Percentiles rank a stretch among this genome's conserved stretches.
Evolutionary conservation across 2,113 vertebrate genomes (phyloP).

Genomic region (Corythornis madagascariensis): DNA sequence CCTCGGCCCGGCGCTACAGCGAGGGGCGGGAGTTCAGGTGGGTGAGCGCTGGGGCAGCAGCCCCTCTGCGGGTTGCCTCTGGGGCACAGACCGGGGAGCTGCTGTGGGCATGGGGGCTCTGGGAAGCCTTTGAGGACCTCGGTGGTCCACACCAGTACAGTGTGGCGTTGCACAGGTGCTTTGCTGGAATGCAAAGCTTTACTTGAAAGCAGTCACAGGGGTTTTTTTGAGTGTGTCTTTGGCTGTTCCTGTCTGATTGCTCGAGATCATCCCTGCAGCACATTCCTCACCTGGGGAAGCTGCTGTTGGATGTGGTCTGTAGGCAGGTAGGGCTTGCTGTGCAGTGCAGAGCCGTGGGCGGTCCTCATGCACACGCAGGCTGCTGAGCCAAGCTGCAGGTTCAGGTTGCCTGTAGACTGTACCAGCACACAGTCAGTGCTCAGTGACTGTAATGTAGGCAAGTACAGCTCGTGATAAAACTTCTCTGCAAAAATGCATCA

Average conservation of each 20-base stretch:
- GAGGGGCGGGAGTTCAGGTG: constrained; percentile 93
- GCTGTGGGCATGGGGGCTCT: rapidly evolving
- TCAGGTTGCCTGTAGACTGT: background rate
- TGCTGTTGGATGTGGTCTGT: background rate
- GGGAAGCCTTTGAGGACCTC: background rate
- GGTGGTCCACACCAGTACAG: rapidly evolving
- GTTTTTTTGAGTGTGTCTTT: background rate
- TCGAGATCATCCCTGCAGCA: background rate
- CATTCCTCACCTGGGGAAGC: background rate
- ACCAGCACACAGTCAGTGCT: background rate
- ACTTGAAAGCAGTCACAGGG: rapidly evolving
- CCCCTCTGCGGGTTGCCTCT: background rate
- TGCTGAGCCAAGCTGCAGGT: background rate
- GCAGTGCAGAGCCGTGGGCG: background rate
- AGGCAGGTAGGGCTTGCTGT: background rate
- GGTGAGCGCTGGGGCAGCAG: background rate
- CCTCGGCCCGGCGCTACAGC: constrained; percentile 80
- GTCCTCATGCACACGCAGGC: rapidly evolving
- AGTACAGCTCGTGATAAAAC: background rate
- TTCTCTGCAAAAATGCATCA: background rate
- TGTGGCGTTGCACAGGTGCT: rapidly evolving
- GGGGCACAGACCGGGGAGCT: rapidly evolving
- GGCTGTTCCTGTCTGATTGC: background rate
- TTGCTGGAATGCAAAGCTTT: background rate
- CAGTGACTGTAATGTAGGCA: background rate